Evolutionary conservation across 2,797 vertebrate species (phyloP), one percentile per base, ranked within the genome.

Genomic region (Sciurus vulgaris): DNA sequence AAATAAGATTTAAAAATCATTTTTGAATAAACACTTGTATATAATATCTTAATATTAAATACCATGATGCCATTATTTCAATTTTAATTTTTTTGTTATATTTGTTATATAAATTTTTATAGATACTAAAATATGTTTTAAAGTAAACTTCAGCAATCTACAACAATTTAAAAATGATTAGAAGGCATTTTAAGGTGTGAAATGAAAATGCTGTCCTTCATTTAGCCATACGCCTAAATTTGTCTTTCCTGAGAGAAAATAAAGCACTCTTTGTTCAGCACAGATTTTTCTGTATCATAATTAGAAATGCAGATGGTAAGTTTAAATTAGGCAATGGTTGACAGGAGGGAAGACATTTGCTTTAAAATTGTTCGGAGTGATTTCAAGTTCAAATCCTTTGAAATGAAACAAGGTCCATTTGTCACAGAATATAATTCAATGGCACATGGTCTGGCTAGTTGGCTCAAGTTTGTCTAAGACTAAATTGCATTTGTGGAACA

Each of bases 251-350:
- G 30, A 86, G 51, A 72, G 18, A 59, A 56, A 33, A 78, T 13
- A 59, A 69, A 74, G 83, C 72, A 5, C 5, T 78, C 82, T 97
- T 94, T 93, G 79, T 96, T 93, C 22, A 3, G 93, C 61, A 92
- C 85, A 94, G 79, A 91, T 90, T 97, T 97, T 92, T 95, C 72
- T 86, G 89, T 82, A 93, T 92, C 59, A 87, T 91, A 97, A 94
- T 97, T 95, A 96, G 94, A 96, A 95, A 94, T 97, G 86, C 94
- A 97, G 91, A 97, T 97, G 97, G 95, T 38, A 95, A 91, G 86
- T 94, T 96, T 96, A 97, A 96, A 97, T 95, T 96, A 92, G 73
- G 93, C 82, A 92, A 63, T 91, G 67, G 94, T 56, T 95, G 81
- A 96, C 94, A 97, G 96, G 92, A 97, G 93, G 95, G 79, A 92